These are phyloP conservation scores for Centruroides sculpturatus DNA, from an alignment of 1,140 invertebrate species.

Conservation along the genomic window DNA sequence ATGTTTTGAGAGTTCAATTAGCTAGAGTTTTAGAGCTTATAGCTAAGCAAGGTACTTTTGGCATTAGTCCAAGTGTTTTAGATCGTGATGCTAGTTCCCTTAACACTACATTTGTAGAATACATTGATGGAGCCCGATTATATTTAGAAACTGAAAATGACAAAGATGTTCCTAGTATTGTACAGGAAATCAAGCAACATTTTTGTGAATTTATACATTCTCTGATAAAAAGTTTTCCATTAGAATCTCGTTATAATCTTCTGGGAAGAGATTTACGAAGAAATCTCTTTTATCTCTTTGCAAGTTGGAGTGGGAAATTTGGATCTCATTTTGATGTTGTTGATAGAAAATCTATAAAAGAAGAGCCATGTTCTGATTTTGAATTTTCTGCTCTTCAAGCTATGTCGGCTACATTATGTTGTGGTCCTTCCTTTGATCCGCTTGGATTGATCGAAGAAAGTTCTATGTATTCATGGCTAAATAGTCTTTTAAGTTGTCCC, in stretches of 20 bases:
- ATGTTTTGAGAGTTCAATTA: conserved; percentile 79
- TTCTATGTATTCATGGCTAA: conserved; percentile 79
- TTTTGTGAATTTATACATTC: conserved; percentile 89
- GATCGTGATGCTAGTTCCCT: conserved; percentile 67
- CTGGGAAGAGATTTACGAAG: conserved; percentile 71
- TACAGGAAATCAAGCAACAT: conserved; percentile 71
- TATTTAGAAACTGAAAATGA: conserved; percentile 79
- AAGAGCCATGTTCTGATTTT: conserved; percentile 28
- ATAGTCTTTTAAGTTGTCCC: conserved; percentile 69
- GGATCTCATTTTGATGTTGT: conserved; percentile 40
- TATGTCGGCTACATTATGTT: conserved; percentile 86
- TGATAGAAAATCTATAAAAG: conserved; percentile 22
- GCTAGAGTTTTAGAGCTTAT: conserved; percentile 82
- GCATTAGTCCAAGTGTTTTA: conserved; percentile 63
- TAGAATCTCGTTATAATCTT: conserved; percentile 69
- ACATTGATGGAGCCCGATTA: conserved; percentile 81
- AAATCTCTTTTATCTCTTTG: conserved; percentile 80
- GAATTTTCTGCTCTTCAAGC: conserved; percentile 54
- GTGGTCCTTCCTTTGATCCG: conserved; percentile 83
- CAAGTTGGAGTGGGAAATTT: conserved; percentile 79
- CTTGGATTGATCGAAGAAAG: conserved; percentile 74
- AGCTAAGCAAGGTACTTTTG: conserved; percentile 82
- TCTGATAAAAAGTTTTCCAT: conserved; percentile 82
- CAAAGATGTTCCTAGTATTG: conserved; percentile 54
- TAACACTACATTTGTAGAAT: conserved; percentile 79